Evolutionary conservation across 2,888 invertebrate genomes (phyloP).

Genomic region (Athalia circularis): DNA sequence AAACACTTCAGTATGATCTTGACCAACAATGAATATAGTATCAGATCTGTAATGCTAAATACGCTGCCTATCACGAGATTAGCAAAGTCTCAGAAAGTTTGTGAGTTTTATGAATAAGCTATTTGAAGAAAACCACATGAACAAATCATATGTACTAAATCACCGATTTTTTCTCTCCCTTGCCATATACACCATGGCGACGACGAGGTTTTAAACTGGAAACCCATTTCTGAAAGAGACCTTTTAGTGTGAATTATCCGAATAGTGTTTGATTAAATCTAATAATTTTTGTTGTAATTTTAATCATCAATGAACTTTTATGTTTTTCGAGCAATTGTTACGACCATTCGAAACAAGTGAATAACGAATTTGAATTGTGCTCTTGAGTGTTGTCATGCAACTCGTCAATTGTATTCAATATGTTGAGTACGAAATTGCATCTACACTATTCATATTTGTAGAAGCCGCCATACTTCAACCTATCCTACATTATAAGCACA

Average conservation of each 20-base stretch:
- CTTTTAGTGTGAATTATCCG: conserved; percentile 38
- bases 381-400: conserved; percentile 12
- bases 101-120: conserved; percentile 31
- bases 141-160: conserved; percentile 52
- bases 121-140: conserved; percentile 29
- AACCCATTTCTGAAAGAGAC: conserved; percentile 71
- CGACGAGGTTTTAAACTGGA: conserved; percentile 64
- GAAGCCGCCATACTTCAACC: conserved; percentile 46
- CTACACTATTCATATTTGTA: conserved; percentile 30
- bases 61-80: conserved; percentile 41
- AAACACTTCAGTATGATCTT: background rate
- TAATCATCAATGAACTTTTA: background rate
- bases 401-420: conserved; percentile 8
- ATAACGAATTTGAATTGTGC: background rate
- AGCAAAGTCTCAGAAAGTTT: conserved; percentile 59
- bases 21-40: background rate
- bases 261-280: background rate
- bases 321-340: background rate
- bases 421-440: conserved; percentile 15
- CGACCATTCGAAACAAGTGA: background rate
- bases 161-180: conserved; percentile 68
- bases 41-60: background rate
- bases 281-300: background rate
- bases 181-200: conserved; percentile 62
- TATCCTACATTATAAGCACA: conserved; percentile 55